Evolutionary conservation across 2,113 vertebrate genomes (phyloP), one percentile per base, ranked within the genome.

Genomic region (Heterotilapia buettikoferi): DNA sequence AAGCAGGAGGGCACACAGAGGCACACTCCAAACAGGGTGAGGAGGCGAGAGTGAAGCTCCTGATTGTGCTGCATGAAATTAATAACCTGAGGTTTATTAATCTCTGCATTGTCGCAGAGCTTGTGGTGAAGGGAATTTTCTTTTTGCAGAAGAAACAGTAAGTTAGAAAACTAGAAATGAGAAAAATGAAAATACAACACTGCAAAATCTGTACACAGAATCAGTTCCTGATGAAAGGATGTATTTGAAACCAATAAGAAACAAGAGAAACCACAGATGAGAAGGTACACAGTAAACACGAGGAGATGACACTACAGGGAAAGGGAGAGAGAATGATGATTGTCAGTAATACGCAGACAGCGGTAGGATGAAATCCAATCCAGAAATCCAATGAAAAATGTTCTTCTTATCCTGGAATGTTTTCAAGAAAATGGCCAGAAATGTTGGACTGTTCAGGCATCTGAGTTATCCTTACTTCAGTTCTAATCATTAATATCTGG

Each of bases 291-390:
- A 24, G 38, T 43, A 16, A 1, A 71, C 12, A 24, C 1, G 7
- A 43, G 63, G 63, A 71, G 12, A 43, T 24, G 12, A 71, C 5
- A 0, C 36, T 43, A 43, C 36, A 2, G 36, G n/a, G 3, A 71
- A 40, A 13, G 0, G 7, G n/a, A 40, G n/a, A 43, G n/a, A 0
- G 5, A 24, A 40, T 2, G 36, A 71, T 3, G 66, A 71, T 43
- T 9, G 66, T 40, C 63, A 10, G n/a, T 66, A 38, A 66, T 5
- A 38, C 4, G 2, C 66, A 71, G n/a, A 43, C 38, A 2, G 7
- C n/a, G 5, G n/a, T 4, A 43, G 36, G 66, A 45, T 6, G 21
- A 19, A 11, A 33, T 4, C 14, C 45, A 47, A 6, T 47, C 45
- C 45, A 47, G 45, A 16, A 45, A 21, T 24, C 36, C 7, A 71